These are phyloP conservation scores for Premnoplex brunnescens DNA, from an alignment of 2,797 vertebrate species.

Conservation along the genomic window DNA sequence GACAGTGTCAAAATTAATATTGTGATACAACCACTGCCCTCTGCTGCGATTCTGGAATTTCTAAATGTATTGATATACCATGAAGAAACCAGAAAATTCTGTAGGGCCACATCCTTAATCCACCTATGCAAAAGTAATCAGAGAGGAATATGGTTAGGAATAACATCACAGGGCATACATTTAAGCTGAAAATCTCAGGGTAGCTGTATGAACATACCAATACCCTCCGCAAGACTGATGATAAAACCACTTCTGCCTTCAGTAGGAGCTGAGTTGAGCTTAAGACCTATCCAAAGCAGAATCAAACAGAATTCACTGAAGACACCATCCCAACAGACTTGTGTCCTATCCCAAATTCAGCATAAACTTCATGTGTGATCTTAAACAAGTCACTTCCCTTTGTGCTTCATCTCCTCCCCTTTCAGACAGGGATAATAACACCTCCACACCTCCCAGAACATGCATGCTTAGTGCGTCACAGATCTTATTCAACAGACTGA, in stretches of 20 bases:
- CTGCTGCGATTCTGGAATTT: not conserved
- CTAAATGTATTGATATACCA: not conserved
- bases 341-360: not conserved
- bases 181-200: not conserved
- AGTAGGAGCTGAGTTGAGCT: not conserved
- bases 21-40: not conserved
- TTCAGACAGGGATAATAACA: not conserved
- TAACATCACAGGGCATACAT: not conserved
- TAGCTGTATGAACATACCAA: not conserved
- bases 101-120: not conserved
- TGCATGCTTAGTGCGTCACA: not conserved
- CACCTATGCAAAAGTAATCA: not conserved
- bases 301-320: not conserved
- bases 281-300: not conserved
- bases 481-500: not conserved
- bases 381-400: not conserved
- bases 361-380: not conserved
- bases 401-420: not conserved
- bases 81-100: not conserved
- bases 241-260: not conserved
- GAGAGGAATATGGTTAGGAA: not conserved
- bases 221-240: not conserved
- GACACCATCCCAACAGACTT: not conserved
- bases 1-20: not conserved
- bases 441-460: not conserved